Evolutionary conservation across 1,140 invertebrate species (phyloP), one percentile per base, ranked within the genome.

Genomic region (Akabosia matsudoensis): DNA sequence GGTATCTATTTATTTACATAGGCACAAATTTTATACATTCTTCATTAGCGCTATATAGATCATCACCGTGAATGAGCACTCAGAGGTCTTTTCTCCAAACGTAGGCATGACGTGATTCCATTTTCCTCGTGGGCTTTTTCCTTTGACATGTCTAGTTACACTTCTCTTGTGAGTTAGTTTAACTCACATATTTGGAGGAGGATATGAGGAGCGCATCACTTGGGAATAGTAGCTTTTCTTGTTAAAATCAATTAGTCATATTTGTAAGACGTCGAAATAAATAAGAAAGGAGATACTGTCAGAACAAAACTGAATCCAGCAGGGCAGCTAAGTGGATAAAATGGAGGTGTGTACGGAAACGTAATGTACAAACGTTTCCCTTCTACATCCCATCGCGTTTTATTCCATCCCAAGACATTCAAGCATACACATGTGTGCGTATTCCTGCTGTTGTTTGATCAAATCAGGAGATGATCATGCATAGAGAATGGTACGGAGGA

Each of bases 191-290:
- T 45, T 45, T 45, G n/a, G n/a, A n/a, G n/a, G n/a, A 45, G 18
- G 37, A 45, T 18, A 45, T 45, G 18, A 45, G 18, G 37, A 7
- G 18, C 7, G 37, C 7, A 45, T 45, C 7, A 45, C 37, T 10
- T 10, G 37, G 37, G 37, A 45, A 45, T 45, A 45, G 37, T 45
- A 45, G 37, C 37, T 45, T 45, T 18, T n/a, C 45, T 51, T 51
- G 10, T 61, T 61, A 13, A 61, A 61, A 61, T 61, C 54, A 61
- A 61, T 61, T 61, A 61, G 54, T 61, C 54, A 61, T 61, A 61
- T 61, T 61, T 61, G 54, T 61, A 61, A 61, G 24, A 61, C 24
- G 54, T 61, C 54, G 14, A 61, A 61, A 24, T 61, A 61, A 61
- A 61, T 61, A 61, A 61, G 54, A 61, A 61, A 61, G n/a, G n/a